Percentiles rank a stretch among this genome's conserved stretches.
Conservation (phyloP, 1,140 invertebrate genomes). For the Drosophila pandora region DNA sequence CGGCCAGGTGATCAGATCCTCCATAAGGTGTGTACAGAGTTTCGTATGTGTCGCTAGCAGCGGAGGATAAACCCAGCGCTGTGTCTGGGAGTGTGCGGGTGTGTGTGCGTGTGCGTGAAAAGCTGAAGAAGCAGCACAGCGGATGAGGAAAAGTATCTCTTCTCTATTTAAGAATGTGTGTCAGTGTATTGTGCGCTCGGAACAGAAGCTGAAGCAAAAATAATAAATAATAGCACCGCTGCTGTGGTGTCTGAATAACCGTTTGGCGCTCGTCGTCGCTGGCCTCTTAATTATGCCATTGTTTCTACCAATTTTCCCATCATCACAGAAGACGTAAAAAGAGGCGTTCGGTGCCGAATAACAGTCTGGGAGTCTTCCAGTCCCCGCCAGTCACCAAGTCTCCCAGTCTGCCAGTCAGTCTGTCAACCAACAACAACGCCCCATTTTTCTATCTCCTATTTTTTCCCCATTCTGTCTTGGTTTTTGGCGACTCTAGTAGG, state of each 20-base stretch:
- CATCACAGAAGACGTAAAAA: constrained; percentile 44
- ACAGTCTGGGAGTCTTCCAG: constrained; percentile 14
- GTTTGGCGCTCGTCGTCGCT: constrained; percentile 45
- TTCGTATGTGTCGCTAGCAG: constrained; percentile 7
- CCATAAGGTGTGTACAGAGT: constrained; percentile 63
- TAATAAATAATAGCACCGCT: constrained; percentile 75
- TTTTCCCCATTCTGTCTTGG: not conserved
- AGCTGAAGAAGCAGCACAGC: constrained; percentile 50
- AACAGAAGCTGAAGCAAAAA: constrained; percentile 45
- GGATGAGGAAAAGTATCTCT: constrained; percentile 66
- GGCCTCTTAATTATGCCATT: constrained; percentile 59
- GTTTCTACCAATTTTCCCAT: constrained; percentile 70
- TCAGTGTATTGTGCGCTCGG: constrained; percentile 71
- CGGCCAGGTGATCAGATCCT: constrained; percentile 51
- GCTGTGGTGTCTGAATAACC: constrained; percentile 39
- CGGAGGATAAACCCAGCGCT: constrained; percentile 18
- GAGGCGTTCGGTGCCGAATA: constrained; percentile 67
- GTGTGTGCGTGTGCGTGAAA: constrained; percentile 57
- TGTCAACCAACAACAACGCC: constrained; percentile 58
- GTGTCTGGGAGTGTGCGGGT: constrained; percentile 19
- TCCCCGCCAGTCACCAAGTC: no score
- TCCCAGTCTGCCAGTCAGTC: no score
- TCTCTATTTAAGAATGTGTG: constrained; percentile 81
- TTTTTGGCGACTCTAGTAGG: constrained; percentile 22
- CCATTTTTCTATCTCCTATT: constrained; percentile 19